phyloP scores from a whole-genome alignment of 2,888 invertebrate genomes.

The Hesperia comma region DNA sequence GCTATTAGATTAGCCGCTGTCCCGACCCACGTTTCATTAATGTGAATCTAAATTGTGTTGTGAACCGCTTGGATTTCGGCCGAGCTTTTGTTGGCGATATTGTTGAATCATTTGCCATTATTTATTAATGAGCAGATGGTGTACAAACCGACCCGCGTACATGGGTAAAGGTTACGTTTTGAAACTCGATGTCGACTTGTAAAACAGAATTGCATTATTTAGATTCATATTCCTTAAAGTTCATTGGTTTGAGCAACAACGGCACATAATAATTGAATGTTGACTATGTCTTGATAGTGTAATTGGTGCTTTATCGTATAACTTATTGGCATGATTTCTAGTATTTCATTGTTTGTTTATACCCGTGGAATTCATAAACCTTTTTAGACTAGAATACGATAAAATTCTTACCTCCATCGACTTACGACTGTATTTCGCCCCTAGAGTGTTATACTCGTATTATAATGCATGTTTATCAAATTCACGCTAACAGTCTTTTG shows the following conservation, averaged over 20 bases:
- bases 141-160: slow-evolving; percentile 15
- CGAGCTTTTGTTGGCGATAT: slow-evolving; percentile 55
- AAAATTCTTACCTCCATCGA: too few relatives aligned
- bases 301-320: slow-evolving; percentile 9
- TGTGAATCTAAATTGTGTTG: slow-evolving; percentile 75
- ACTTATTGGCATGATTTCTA: neutral
- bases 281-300: neutral
- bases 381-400: too few relatives aligned
- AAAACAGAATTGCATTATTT: slow-evolving; percentile 16
- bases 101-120: slow-evolving; percentile 50
- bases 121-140: slow-evolving; percentile 38
- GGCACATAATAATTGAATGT: slow-evolving; percentile 13
- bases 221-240: slow-evolving; percentile 5
- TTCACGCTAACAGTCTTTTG: too few relatives aligned
- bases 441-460: too few relatives aligned
- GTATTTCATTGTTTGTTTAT: too few relatives aligned
- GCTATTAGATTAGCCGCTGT: slow-evolving; percentile 66
- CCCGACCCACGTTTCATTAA: slow-evolving; percentile 76
- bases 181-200: slow-evolving; percentile 21
- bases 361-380: too few relatives aligned
- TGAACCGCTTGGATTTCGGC: slow-evolving; percentile 61
- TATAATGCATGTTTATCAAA: too few relatives aligned
- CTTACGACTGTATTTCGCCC: too few relatives aligned
- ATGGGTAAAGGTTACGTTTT: slow-evolving; percentile 17
- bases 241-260: slow-evolving; percentile 4